Base-by-base conservation (phyloP, 2,797 vertebrate genomes). In the Kryptopterus vitreolus region DNA sequence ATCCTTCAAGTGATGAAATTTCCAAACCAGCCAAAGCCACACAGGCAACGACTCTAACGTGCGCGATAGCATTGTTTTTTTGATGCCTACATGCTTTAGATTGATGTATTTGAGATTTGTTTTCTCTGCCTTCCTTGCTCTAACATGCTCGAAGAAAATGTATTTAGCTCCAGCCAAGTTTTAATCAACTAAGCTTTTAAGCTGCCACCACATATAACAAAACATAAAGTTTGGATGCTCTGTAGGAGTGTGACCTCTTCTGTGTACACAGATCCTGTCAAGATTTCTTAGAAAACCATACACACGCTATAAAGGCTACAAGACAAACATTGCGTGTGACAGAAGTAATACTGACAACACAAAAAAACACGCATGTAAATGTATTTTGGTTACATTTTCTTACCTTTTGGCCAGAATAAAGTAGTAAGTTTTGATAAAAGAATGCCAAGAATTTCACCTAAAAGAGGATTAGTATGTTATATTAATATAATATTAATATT, bases 121-220 rank as follows among this genome's bases (percentile, higher is more conserved):
- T 83, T 82, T 84, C 59, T 82, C 75, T 83, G 57, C 4, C 55
- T 58, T 66, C 82, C 76, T 52, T 86, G 85, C 82, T 82, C 76
- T 22, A 72, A 82, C 83, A 82, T 55, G 85, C 85, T 81, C 79
- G 3, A 52, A 26, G 48, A 57, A 79, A 63, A 31, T 79, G 55
- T 29, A 85, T 81, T 86, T 69, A 83, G 74, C 70, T 77, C 55
- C 13, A 78, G 80, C 82, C 83, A 85, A 83, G 82, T 53, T n/a
- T 73, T 80, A 61, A 79, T 84, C 78, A 83, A 62, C 74, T 59
- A 61, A 81, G 83, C 69, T 78, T 85, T 84, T 81, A 84, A 81
- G 75, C 80, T 79, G 58, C 79, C 77, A 77, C 74, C 78, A 72
- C 35, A 26, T 61, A 79, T n/a, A 84, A 79, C 48, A 78, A 78